Conservation (phyloP, 2,113 vertebrate species). For the Myocastor coypus region DNA sequence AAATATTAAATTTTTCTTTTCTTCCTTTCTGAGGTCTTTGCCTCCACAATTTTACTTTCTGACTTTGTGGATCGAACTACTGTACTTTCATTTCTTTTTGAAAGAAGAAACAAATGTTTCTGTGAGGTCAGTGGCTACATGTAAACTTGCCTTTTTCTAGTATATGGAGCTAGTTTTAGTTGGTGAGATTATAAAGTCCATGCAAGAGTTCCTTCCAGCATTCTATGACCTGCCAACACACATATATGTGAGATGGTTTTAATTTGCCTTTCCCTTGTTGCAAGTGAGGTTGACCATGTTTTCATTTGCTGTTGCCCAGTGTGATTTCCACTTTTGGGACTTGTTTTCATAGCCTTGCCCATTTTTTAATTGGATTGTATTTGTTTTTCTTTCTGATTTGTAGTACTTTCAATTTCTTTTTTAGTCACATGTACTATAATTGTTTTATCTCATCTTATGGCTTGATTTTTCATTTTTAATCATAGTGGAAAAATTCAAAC, state of each 20-base stretch:
- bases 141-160: not conserved
- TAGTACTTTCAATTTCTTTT: not conserved
- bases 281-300: not conserved
- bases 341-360: not conserved
- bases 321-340: not conserved
- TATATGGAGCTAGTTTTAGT: not conserved
- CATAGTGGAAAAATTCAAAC: not conserved
- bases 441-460: not conserved
- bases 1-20: not conserved
- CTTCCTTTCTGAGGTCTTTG: not conserved
- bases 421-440: not conserved
- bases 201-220: not conserved
- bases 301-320: not conserved
- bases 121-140: too few relatives aligned
- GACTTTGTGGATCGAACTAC: rapidly evolving
- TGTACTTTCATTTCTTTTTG: not conserved
- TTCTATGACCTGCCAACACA: too few relatives aligned
- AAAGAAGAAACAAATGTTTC: not conserved
- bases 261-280: not conserved
- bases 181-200: not conserved
- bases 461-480: not conserved
- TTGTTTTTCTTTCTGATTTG: not conserved
- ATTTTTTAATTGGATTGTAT: not conserved
- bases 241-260: not conserved
- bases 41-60: too few relatives aligned